Conservation (phyloP, 2,888 invertebrate genomes). For the Sphecodes monilicornis region DNA sequence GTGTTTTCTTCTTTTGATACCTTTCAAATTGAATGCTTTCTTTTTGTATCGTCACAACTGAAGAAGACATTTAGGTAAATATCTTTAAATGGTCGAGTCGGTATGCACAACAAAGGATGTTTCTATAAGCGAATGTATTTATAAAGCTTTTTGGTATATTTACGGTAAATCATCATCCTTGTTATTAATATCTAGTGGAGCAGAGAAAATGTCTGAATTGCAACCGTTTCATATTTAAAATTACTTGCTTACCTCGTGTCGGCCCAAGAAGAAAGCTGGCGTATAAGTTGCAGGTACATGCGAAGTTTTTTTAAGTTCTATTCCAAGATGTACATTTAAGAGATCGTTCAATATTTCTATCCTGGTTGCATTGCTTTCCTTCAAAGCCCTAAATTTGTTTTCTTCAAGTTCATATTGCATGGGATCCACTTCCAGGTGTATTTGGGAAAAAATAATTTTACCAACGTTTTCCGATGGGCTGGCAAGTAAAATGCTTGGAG, state of each 20-base stretch:
- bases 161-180: background rate
- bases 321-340: conserved; percentile 89
- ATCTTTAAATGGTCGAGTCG: too few relatives aligned
- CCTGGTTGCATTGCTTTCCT: conserved; percentile 89
- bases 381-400: conserved; percentile 86
- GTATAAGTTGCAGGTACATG: conserved; percentile 84
- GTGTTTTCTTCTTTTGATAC: too few relatives aligned
- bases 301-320: conserved; percentile 85
- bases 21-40: too few relatives aligned
- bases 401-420: conserved; percentile 88
- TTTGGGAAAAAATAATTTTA: conserved; percentile 92
- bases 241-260: conserved; percentile 88
- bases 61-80: too few relatives aligned
- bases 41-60: too few relatives aligned
- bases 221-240: background rate
- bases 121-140: background rate
- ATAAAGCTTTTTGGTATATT: background rate
- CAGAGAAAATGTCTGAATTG: background rate
- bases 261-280: conserved; percentile 91
- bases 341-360: conserved; percentile 92
- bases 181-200: background rate
- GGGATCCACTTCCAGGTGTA: conserved; percentile 93
- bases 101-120: background rate
- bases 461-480: conserved; percentile 88
- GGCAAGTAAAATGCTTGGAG: conserved; percentile 92